Base-by-base conservation (phyloP, 2,888 invertebrate genomes). In the Nomada fabriciana region DNA sequence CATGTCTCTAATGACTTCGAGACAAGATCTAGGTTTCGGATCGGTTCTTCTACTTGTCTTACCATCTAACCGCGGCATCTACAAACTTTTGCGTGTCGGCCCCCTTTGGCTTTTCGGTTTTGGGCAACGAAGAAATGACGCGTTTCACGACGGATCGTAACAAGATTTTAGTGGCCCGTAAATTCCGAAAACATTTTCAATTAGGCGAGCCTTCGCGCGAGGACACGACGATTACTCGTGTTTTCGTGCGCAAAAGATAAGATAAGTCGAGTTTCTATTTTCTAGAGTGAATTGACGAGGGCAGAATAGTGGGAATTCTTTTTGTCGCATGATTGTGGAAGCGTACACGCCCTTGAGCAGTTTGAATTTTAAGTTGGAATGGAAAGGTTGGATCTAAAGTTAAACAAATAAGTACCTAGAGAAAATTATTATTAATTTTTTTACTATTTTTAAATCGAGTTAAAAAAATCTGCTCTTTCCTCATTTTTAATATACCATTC, bases 1-100 rank as follows among this genome's bases (percentile, higher is more conserved):
- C 91, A 84, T 92, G 90, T 86, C 86, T 87, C 91, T 92, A 93
- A 93, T 92, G 92, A 93, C 90, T 89, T 73, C 23, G 83, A 89
- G 92, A 92, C 91, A 92, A 92, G 90, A 92, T 92, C 92, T 89
- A 79, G 70, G 75, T 85, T 82, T 55, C 80, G 72, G 78, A 84
- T 86, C 83, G 72, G 72, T 78, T 80, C 64, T 64, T 68, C 60
- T 71, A 52, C 47, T 57, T 69, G 69, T 79, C 68, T 23, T 79
- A 57, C 76, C 83, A 91, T 89, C 90, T 89, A 79, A 69, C 65
- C 83, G 84, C 80, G 76, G 79, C 90, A 91, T 90, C 90, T 90
- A 88, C 89, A 84, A 86, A 85, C 80, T 88, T 90, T 89, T 86
- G 86, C 90, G 89, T 86, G 90, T 88, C 84, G 80, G 70, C 42